Percentiles rank a stretch among this genome's conserved stretches.
Conservation (phyloP, 2,888 invertebrate genomes). For the Mantis religiosa region DNA sequence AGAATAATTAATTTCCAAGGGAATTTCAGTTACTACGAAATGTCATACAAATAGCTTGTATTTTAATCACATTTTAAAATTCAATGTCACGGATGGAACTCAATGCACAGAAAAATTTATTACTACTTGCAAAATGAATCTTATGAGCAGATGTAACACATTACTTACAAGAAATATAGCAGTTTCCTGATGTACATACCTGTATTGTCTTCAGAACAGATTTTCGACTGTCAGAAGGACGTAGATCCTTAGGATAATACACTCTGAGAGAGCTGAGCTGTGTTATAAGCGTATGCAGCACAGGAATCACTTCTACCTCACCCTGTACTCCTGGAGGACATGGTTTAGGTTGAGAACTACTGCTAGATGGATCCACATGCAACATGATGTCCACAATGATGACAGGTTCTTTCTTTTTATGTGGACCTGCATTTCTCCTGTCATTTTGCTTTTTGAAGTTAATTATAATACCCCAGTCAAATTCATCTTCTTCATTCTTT, state of each 20-base stretch:
- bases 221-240: conserved; percentile 77
- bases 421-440: not conserved
- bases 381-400: conserved; percentile 81
- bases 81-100: too few species aligned
- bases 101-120: too few species aligned
- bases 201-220: conserved; percentile 76
- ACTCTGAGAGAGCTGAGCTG: conserved; percentile 86
- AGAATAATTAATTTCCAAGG: too few species aligned
- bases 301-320: conserved; percentile 86
- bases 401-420: conserved; percentile 41
- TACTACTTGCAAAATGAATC: too few species aligned
- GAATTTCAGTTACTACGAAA: too few species aligned
- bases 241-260: conserved; percentile 85
- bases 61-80: too few species aligned
- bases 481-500: conserved; percentile 77
- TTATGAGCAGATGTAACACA: too few species aligned
- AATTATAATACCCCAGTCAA: conserved; percentile 95
- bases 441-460: conserved; percentile 74
- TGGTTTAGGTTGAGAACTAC: conserved; percentile 53
- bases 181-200: not conserved
- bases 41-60: too few species aligned
- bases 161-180: too few species aligned
- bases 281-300: conserved; percentile 74
- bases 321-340: conserved; percentile 67
- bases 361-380: conserved; percentile 62